A percentile compares a stretch with the other conserved stretches of the same genome.
Evolutionary conservation across 2,888 invertebrate genomes (phyloP).

Genomic region (Acrobasis suavella): DNA sequence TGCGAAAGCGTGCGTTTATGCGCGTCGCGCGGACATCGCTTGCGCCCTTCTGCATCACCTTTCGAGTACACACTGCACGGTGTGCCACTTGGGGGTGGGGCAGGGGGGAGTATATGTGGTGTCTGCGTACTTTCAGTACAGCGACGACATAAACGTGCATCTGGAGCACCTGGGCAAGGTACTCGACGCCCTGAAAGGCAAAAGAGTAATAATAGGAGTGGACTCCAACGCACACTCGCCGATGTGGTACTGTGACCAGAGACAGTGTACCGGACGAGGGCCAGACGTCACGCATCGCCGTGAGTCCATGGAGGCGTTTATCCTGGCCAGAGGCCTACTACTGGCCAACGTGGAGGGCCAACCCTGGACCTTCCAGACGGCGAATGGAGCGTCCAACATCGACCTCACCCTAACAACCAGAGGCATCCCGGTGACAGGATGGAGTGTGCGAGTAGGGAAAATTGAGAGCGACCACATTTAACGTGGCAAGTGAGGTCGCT

Average conservation of each 20-base stretch:
- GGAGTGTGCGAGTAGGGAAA: too few species aligned
- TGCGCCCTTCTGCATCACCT: too few species aligned
- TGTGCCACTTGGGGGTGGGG: too few species aligned
- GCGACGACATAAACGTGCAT: conserved; percentile 29
- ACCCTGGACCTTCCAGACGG: conserved; percentile 29
- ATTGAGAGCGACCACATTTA: conserved; percentile 2
- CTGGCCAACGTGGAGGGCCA: conserved; percentile 27
- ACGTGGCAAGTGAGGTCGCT: conserved; percentile 9
- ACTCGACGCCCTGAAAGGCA: conserved; percentile 21
- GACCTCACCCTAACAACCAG: conserved; percentile 39
- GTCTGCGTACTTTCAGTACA: conserved; percentile 36
- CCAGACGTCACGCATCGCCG: conserved; percentile 23
- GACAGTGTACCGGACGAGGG: conserved; percentile 31
- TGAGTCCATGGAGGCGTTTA: conserved; percentile 28
- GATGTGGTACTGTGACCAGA: conserved; percentile 30
- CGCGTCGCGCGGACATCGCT: too few species aligned
- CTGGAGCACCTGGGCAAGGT: conserved; percentile 29
- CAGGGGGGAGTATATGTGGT: conserved; percentile 26
- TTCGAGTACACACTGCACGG: too few species aligned
- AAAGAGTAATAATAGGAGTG: conserved; percentile 26
- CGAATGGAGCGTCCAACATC: conserved; percentile 35
- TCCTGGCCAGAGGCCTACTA: conserved; percentile 20
- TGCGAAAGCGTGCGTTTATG: too few species aligned
- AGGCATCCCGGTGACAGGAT: conserved; percentile 3
- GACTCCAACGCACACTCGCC: conserved; percentile 42